These are phyloP conservation scores for Phalanger gymnotis DNA, from an alignment of 2,797 vertebrate genomes.

Conservation along the genomic window DNA sequence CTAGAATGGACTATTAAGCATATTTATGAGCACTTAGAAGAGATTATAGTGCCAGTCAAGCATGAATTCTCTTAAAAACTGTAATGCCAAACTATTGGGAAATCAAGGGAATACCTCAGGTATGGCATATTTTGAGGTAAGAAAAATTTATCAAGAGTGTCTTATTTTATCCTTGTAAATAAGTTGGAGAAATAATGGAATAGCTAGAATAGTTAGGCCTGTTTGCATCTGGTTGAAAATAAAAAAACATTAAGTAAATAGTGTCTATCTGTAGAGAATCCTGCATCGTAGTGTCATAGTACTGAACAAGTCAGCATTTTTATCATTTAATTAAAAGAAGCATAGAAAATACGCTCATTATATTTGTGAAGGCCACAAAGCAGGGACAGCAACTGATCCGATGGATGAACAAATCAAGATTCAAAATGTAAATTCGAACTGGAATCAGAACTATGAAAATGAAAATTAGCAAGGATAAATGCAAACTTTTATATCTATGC, in stretches of 20 bases:
- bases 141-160: conserved; percentile 20
- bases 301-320: conserved; percentile 44
- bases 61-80: conserved; percentile 27
- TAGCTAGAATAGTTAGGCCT: conserved; percentile 7
- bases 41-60: conserved; percentile 28
- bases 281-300: conserved; percentile 40
- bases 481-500: background rate
- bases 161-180: conserved; percentile 36
- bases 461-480: background rate
- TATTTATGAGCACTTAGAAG: conserved; percentile 31
- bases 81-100: conserved; percentile 54
- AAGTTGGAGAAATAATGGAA: background rate
- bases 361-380: conserved; percentile 37
- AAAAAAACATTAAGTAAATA: background rate
- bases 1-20: conserved; percentile 37
- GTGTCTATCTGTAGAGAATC: conserved; percentile 24
- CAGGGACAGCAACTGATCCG: conserved; percentile 49
- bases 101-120: conserved; percentile 43
- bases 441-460: conserved; percentile 2
- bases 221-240: background rate
- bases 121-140: conserved; percentile 30
- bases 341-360: background rate
- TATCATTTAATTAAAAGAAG: conserved; percentile 19
- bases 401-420: conserved; percentile 42
- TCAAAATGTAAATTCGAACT: conserved; percentile 15